phyloP scores from a whole-genome alignment of 2,113 vertebrate genomes.

The Muntiacus muntjak region DNA sequence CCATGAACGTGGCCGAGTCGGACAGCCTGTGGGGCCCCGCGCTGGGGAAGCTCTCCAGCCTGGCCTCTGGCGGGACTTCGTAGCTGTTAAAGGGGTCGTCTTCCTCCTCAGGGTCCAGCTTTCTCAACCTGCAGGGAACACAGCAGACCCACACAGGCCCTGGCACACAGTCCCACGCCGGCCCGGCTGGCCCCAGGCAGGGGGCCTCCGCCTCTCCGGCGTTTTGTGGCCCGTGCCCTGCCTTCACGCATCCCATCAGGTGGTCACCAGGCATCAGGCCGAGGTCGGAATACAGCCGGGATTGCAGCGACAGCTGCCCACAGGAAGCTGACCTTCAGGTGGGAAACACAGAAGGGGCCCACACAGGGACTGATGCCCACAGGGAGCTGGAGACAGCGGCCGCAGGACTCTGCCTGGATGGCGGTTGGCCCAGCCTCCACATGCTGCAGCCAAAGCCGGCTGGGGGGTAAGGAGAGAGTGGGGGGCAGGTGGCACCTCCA shows the following conservation, averaged over 20 bases:
- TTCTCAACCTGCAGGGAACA: constrained; percentile 84
- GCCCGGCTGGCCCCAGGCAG: neutral
- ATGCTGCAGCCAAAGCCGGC: neutral
- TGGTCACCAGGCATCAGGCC: neutral
- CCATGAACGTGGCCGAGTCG: constrained; percentile 89
- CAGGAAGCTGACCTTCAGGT: neutral
- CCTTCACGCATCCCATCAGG: neutral
- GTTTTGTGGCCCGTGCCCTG: neutral
- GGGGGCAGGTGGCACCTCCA: neutral
- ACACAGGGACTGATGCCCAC: neutral
- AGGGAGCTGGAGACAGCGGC: neutral
- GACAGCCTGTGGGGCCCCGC: constrained; percentile 81
- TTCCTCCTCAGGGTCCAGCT: constrained; percentile 94
- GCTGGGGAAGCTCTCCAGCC: constrained; percentile 83
- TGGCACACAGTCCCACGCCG: neutral
- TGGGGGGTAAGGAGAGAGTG: neutral
- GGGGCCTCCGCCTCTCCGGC: neutral
- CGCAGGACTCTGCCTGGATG: neutral
- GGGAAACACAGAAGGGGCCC: neutral
- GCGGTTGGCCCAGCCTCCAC: neutral
- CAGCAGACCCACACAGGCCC: neutral
- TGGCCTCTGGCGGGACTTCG: constrained; percentile 87
- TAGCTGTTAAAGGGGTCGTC: constrained; percentile 92
- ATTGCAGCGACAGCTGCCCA: neutral
- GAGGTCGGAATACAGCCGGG: neutral